Conservation (phyloP, 2,797 vertebrate genomes). For the Premnoplex brunnescens region DNA sequence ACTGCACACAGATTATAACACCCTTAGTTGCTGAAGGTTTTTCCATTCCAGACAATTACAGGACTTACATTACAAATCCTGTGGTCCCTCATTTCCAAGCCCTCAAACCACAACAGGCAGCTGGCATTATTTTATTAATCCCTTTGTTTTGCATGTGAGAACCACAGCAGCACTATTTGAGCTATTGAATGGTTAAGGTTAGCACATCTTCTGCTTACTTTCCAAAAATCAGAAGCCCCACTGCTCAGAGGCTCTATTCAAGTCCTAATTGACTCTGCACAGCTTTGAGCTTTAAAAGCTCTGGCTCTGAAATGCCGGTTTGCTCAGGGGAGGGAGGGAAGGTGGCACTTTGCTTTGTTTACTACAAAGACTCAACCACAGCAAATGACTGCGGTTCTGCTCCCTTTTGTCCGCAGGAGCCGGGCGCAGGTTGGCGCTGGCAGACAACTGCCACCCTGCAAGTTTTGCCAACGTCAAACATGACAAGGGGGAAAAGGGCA, state of each 20-base stretch:
- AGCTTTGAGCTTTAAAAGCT: slow-evolving; percentile 58
- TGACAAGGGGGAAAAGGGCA: slow-evolving; percentile 52
- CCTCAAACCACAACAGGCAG: slow-evolving; percentile 28
- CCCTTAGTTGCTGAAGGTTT: neutral
- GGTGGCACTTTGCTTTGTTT: slow-evolving; percentile 63
- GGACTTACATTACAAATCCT: slow-evolving; percentile 9
- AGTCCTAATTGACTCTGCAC: slow-evolving; percentile 57
- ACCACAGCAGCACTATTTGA: slow-evolving; percentile 19
- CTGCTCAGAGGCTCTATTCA: slow-evolving; percentile 32
- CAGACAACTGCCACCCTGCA: slow-evolving; percentile 25
- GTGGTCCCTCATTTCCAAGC: neutral
- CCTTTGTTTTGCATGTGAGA: slow-evolving; percentile 30
- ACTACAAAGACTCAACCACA: slow-evolving; percentile 47
- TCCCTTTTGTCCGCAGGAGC: slow-evolving; percentile 55
- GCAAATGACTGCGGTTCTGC: slow-evolving; percentile 50
- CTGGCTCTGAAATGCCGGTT: neutral
- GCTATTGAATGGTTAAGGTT: slow-evolving; percentile 50
- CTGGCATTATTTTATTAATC: slow-evolving; percentile 49
- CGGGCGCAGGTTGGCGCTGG: neutral
- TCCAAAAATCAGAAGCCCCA: slow-evolving; percentile 38
- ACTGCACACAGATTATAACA: neutral
- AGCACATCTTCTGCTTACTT: neutral
- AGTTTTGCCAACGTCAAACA: slow-evolving; percentile 29
- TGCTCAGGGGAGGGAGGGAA: slow-evolving; percentile 60
- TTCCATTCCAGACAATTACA: slow-evolving; percentile 4